Evolutionary conservation across 2,888 invertebrate species (phyloP).

Genomic region (Proisotoma minuta): DNA sequence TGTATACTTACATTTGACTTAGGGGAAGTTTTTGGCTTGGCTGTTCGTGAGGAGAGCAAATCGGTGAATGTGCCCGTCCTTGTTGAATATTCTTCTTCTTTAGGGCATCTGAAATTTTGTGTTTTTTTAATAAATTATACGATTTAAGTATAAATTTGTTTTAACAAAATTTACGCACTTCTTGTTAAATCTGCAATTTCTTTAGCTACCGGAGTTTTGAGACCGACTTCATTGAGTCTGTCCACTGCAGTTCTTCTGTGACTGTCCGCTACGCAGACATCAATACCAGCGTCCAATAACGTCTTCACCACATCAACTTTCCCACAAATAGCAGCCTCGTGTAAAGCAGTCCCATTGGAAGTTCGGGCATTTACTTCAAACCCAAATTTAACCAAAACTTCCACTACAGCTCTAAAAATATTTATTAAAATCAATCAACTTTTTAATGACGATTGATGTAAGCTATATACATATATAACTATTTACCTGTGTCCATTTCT

Average conservation of each 20-base stretch:
- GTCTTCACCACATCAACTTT: conserved; percentile 81
- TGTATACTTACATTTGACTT: conserved; percentile 44
- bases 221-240: conserved; percentile 66
- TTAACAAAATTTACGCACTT: conserved; percentile 57
- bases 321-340: conserved; percentile 88
- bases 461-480: neutral
- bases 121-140: neutral
- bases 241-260: conserved; percentile 80
- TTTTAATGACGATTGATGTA: neutral
- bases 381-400: conserved; percentile 74
- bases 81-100: conserved; percentile 42
- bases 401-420: conserved; percentile 76
- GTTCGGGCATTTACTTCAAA: conserved; percentile 83
- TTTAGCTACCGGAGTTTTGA: conserved; percentile 81
- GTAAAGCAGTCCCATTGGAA: conserved; percentile 80
- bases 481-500: conserved; percentile 79
- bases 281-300: conserved; percentile 74
- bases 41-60: conserved; percentile 45
- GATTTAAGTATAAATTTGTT: neutral
- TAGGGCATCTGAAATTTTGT: conserved; percentile 38
- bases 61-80: conserved; percentile 41
- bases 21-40: conserved; percentile 41
- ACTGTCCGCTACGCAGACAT: conserved; percentile 71
- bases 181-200: conserved; percentile 79
- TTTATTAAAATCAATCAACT: neutral